Evolutionary conservation across 1,140 invertebrate genomes (phyloP).

Genomic region (Diabrotica undecimpunctata): DNA sequence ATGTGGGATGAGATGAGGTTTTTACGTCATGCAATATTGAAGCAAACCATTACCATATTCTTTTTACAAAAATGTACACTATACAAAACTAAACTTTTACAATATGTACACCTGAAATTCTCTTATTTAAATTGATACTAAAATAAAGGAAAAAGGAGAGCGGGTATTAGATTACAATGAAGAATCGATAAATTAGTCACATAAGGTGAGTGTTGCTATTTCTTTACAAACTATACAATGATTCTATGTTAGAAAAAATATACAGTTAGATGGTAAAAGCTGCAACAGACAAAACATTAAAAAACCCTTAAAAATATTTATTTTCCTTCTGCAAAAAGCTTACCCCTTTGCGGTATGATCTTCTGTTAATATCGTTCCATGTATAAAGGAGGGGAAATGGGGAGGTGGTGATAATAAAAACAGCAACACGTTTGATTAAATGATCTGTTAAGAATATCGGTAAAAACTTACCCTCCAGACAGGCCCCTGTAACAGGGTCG

Average conservation of each 20-base stretch:
- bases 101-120: no score
- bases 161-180: slow-evolving; percentile 31
- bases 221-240: slow-evolving; percentile 35
- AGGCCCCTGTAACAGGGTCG: slow-evolving; percentile 70
- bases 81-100: no score
- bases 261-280: slow-evolving; percentile 43
- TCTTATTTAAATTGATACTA: no score
- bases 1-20: slow-evolving; percentile 21
- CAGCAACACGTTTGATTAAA: slow-evolving; percentile 40
- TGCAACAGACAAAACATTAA: slow-evolving; percentile 34
- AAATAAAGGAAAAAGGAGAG: slow-evolving; percentile 21
- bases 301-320: slow-evolving; percentile 20
- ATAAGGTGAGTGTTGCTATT: slow-evolving; percentile 42
- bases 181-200: slow-evolving; percentile 11
- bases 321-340: slow-evolving; percentile 5
- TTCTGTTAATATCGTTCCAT: slow-evolving; percentile 21
- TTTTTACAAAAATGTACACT: slow-evolving; percentile 5
- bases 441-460: slow-evolving; percentile 3
- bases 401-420: slow-evolving; percentile 35
- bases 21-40: slow-evolving; percentile 29
- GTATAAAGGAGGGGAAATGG: slow-evolving; percentile 17
- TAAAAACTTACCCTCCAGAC: slow-evolving; percentile 68
- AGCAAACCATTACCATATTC: slow-evolving; percentile 6
- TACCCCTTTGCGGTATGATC: slow-evolving; percentile 1
- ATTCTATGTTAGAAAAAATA: slow-evolving; percentile 36